These are phyloP conservation scores for Eospalax fontanierii DNA, from an alignment of 2,797 vertebrate genomes.

Conservation along the genomic window DNA sequence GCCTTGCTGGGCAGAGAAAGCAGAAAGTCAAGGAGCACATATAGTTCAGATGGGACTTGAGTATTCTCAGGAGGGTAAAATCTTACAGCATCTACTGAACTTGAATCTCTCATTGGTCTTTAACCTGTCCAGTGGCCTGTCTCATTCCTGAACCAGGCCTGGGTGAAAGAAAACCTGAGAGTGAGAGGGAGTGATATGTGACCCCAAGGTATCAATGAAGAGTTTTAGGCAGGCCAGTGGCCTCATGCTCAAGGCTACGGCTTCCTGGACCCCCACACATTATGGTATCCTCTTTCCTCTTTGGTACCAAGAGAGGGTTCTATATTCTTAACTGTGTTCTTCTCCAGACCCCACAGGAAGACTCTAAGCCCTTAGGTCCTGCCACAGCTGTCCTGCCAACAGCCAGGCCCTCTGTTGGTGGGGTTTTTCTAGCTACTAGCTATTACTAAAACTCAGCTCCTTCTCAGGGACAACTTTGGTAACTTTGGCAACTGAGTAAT, in stretches of 20 bases:
- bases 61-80: neutral
- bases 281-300: neutral
- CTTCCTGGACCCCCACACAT: neutral
- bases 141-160: neutral
- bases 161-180: neutral
- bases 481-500: neutral
- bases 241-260: too few species aligned
- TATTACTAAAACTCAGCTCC: too few species aligned
- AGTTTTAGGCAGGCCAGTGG: neutral
- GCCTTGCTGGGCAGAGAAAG: neutral
- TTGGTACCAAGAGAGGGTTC: neutral
- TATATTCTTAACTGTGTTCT: neutral
- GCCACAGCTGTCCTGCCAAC: neutral
- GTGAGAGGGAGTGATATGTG: neutral
- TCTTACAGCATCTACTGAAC: neutral
- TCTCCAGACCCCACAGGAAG: too few species aligned
- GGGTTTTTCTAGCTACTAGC: neutral
- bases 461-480: neutral
- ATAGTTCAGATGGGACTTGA: neutral
- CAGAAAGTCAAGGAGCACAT: neutral
- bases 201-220: neutral
- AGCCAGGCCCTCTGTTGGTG: neutral
- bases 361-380: neutral
- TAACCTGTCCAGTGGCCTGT: neutral
- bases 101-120: neutral